Evolutionary conservation across 1,140 invertebrate genomes (phyloP), one percentile per base, ranked within the genome.

Genomic region (Ruditapes philippinarum): DNA sequence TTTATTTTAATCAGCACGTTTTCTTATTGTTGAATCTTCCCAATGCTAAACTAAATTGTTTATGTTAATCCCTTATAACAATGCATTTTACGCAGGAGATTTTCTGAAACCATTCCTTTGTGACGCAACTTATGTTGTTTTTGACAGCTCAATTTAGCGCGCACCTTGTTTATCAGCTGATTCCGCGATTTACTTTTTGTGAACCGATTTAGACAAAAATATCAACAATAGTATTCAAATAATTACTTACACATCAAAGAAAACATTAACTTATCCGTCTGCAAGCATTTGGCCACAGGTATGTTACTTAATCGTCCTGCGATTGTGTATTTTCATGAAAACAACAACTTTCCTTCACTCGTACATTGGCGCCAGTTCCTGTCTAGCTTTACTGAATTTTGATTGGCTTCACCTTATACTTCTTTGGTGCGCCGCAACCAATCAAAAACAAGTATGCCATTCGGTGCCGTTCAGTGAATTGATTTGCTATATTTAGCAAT

Each of bases 401-500:
- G 60, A 89, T 89, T 89, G 87, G 87, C 9, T 31, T 49, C 31
- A n/a, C 19, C 36, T 33, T 7, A 31, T 25, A 12, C 38, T 5
- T 60, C 51, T 88, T 70, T 80, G 51, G 49, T 25, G n/a, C n/a
- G 70, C 65, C 65, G 42, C 51, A 70, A 12, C 87, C 87, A 89
- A 82, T 89, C 65, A 76, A 31, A 25, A 25, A 9, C 14, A 11
- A 19, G 42, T 82, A 89, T 82, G 79, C 70, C 87, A 82, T 82
- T 89, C 38, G 38, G 54, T 82, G 79, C 87, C 68, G 87, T 60
- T 74, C 79, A 83, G 68, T 82, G 80, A 82, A 89, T 89, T 89
- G 87, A 89, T 89, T 89, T 89, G 87, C 87, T 89, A 89, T 82
- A 89, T 89, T 89, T 89, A 89, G 87, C 87, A 82, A 89, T 89